These are phyloP conservation scores for Zhengitettix transpicula DNA, from an alignment of 2,888 invertebrate species.

Conservation along the genomic window DNA sequence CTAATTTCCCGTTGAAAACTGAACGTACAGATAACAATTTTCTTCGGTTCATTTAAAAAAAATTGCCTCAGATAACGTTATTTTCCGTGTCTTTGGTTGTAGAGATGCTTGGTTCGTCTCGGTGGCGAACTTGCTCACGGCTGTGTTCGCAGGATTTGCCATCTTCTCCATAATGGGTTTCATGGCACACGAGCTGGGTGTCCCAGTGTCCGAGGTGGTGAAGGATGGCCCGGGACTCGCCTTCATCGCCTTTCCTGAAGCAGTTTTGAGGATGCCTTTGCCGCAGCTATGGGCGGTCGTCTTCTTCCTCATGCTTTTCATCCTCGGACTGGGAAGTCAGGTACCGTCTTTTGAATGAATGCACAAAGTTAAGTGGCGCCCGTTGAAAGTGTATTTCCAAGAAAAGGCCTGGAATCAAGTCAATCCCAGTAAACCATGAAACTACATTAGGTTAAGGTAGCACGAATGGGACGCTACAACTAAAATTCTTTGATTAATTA, in stretches of 20 bases:
- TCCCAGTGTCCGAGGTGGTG: constrained; percentile 19
- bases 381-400: too few relatives aligned
- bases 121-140: constrained; percentile 24
- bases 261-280: constrained; percentile 16
- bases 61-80: too few relatives aligned
- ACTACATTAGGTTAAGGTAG: too few relatives aligned
- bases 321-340: constrained; percentile 16
- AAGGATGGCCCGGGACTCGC: constrained; percentile 17
- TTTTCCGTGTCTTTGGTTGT: neutral
- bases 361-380: too few relatives aligned
- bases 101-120: constrained; percentile 21
- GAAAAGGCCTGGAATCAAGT: too few relatives aligned
- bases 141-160: constrained; percentile 26
- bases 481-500: too few relatives aligned
- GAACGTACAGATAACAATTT: too few relatives aligned
- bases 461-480: too few relatives aligned
- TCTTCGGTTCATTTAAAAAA: too few relatives aligned
- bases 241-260: constrained; percentile 19
- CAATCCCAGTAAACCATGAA: too few relatives aligned
- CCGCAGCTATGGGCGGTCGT: constrained; percentile 18
- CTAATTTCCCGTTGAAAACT: too few relatives aligned
- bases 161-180: constrained; percentile 28
- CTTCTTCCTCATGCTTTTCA: constrained; percentile 18
- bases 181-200: constrained; percentile 25
- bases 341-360: constrained; percentile 1